Conservation (phyloP, 37 sponge, comb jelly and placozoan species). For the Beroe ovata region DNA sequence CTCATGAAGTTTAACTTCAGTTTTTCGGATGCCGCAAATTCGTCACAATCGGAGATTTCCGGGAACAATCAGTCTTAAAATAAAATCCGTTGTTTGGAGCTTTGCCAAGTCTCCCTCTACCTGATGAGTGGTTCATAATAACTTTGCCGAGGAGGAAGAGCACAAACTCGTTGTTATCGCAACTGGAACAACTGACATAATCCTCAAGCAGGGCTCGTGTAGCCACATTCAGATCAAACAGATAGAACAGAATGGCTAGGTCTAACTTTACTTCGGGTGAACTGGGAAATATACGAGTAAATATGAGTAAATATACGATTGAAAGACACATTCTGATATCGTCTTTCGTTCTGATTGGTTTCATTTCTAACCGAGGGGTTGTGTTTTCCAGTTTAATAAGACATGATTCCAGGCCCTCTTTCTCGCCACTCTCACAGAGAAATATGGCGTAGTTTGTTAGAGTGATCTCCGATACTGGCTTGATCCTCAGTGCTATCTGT, state of each 20-base stretch:
- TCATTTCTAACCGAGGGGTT: not conserved
- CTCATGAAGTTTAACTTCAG: too few species aligned
- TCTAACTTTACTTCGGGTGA: slow-evolving; percentile 32
- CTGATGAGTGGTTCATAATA: slow-evolving; percentile 22
- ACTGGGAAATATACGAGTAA: too few species aligned
- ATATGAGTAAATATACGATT: too few species aligned
- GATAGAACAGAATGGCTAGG: slow-evolving; percentile 30
- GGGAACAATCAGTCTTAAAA: too few species aligned
- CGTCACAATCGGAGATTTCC: too few species aligned
- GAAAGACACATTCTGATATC: too few species aligned
- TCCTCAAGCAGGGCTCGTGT: slow-evolving; percentile 8
- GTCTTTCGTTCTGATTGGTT: too few species aligned
- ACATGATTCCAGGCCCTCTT: not conserved
- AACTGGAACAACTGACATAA: not conserved
- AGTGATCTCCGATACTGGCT: slow-evolving; percentile 5
- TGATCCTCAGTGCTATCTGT: slow-evolving; percentile 15
- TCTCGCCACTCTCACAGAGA: not conserved
- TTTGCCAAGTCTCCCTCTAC: not conserved
- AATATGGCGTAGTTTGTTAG: slow-evolving; percentile 27
- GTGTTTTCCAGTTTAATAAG: not conserved
- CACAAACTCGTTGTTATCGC: not conserved
- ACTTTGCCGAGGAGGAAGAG: slow-evolving; percentile 7
- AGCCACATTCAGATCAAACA: slow-evolving; percentile 30
- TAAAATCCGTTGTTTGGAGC: too few species aligned
- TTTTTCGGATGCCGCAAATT: too few species aligned